Conservation (phyloP, 2,113 vertebrate species). For the Cricetomys ansorgei region DNA sequence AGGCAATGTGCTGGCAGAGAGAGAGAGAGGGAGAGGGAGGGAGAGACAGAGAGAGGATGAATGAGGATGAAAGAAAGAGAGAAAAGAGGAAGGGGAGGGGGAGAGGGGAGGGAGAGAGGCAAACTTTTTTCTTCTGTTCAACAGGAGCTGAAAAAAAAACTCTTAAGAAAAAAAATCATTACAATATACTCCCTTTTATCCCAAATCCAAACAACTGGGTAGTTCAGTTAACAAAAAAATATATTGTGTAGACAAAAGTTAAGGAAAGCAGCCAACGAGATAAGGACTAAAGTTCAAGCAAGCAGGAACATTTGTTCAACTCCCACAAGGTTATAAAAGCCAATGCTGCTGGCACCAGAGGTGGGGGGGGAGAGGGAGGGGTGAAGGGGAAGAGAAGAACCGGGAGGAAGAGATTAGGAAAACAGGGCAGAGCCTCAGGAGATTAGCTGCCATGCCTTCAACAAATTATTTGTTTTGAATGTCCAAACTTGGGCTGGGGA, state of each 20-base stretch:
- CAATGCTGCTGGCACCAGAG: constrained; percentile 24
- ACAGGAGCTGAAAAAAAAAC: constrained; percentile 63
- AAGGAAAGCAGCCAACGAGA: constrained; percentile 66
- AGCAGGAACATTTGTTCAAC: constrained; percentile 66
- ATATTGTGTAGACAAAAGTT: constrained; percentile 65
- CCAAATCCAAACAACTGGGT: constrained; percentile 69
- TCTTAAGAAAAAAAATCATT: constrained; percentile 68
- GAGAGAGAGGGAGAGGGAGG: not conserved
- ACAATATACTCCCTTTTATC: constrained; percentile 58
- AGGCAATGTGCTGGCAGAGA: constrained; percentile 19
- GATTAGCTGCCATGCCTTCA: constrained; percentile 8
- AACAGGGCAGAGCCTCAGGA: not conserved
- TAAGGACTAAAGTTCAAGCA: constrained; percentile 65
- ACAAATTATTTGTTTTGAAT: constrained; percentile 32
- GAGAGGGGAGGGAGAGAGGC: not conserved
- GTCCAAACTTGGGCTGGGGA: not conserved
- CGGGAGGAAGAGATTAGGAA: not conserved
- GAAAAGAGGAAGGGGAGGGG: not conserved
- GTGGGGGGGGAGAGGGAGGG: not conserved
- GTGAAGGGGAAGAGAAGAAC: not conserved
- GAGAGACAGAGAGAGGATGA: not conserved
- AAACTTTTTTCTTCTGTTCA: constrained; percentile 42
- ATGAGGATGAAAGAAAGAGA: not conserved
- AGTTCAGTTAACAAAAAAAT: constrained; percentile 59
- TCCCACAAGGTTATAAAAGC: constrained; percentile 70